Conservation (phyloP, 2,888 invertebrate genomes). For the Chymomyza caudatula region DNA sequence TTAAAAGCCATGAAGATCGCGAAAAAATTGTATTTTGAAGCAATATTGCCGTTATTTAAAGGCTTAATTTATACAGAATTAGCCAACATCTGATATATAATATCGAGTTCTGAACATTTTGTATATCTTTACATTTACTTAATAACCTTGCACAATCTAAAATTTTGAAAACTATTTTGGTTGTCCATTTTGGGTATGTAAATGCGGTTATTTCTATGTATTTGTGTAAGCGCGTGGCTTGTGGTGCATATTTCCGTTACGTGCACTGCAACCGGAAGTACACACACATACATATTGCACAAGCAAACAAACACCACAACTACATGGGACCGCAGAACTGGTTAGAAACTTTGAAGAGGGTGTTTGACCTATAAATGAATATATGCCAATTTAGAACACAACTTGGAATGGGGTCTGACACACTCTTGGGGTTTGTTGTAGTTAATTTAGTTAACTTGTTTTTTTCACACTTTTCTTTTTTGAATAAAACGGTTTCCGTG, state of each 20-base stretch:
- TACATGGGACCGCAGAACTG: constrained; percentile 24
- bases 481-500: constrained; percentile 7
- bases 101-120: constrained; percentile 5
- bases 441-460: background rate
- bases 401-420: constrained; percentile 19
- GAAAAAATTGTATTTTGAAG: no score
- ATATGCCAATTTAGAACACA: constrained; percentile 45
- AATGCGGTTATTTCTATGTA: background rate
- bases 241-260: constrained; percentile 27
- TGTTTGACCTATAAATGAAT: constrained; percentile 73
- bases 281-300: constrained; percentile 18
- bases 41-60: no score
- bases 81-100: no score
- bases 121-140: background rate
- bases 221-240: background rate
- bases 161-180: background rate
- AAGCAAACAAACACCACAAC: constrained; percentile 12
- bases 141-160: background rate
- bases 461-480: background rate
- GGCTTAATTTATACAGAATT: no score
- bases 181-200: background rate
- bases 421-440: constrained; percentile 10
- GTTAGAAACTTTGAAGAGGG: constrained; percentile 45
- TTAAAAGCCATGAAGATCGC: no score
- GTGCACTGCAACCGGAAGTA: constrained; percentile 43